phyloP scores from a whole-genome alignment of 1,140 invertebrate genomes.

The Tetragonula clypearis region DNA sequence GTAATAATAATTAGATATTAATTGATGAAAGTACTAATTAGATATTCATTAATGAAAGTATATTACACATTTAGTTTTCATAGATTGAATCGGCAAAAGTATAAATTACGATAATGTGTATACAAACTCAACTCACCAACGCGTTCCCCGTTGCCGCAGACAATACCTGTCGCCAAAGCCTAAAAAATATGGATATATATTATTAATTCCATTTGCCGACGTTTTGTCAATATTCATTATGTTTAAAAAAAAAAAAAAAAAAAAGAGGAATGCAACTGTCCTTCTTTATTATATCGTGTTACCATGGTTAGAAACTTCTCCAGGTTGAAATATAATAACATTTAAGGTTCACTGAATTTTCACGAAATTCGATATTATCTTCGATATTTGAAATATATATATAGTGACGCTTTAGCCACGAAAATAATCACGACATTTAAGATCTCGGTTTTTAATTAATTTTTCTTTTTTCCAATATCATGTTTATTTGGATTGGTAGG shows the following conservation, averaged over 20 bases:
- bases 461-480: background rate
- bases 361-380: background rate
- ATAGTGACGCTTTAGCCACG: background rate
- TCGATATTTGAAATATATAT: background rate
- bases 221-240: background rate
- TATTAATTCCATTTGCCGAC: constrained; percentile 1
- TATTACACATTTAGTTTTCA: background rate
- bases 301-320: background rate
- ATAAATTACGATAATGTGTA: constrained; percentile 18
- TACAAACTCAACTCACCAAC: constrained; percentile 64
- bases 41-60: no score
- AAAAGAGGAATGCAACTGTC: no score
- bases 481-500: background rate
- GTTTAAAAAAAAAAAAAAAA: no score
- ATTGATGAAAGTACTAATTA: background rate
- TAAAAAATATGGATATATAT: constrained; percentile 53
- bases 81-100: background rate
- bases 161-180: constrained; percentile 62
- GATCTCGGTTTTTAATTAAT: background rate
- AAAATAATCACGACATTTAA: background rate
- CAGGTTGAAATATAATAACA: background rate
- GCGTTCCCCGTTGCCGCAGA: constrained; percentile 60
- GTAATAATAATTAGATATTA: background rate
- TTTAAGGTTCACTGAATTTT: background rate
- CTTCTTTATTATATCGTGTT: background rate